These are phyloP conservation scores for Calliopum simillimum DNA, from an alignment of 2,888 invertebrate genomes.

Conservation along the genomic window DNA sequence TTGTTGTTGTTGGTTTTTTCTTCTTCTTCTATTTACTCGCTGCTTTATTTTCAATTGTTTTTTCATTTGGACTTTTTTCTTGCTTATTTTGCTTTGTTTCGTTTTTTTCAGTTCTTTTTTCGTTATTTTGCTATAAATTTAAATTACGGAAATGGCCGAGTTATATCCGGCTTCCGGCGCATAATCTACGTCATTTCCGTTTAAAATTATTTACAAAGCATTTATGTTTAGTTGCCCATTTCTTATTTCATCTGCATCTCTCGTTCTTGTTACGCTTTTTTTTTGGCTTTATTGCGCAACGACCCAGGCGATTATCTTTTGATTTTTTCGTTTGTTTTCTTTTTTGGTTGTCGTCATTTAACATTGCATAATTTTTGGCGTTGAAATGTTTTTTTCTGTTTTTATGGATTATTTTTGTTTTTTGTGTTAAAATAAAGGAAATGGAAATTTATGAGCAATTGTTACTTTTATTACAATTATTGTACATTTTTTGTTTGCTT, in stretches of 20 bases:
- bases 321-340: background rate
- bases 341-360: constrained; percentile 5
- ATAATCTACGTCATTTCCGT: constrained; percentile 57
- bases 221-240: background rate
- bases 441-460: constrained; percentile 31
- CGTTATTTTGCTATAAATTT: constrained; percentile 30
- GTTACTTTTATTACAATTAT: constrained; percentile 41
- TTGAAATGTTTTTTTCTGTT: constrained; percentile 6
- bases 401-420: no score
- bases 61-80: background rate
- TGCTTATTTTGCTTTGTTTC: background rate
- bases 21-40: background rate
- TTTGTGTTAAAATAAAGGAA: constrained; percentile 32
- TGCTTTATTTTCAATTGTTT: background rate
- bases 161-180: constrained; percentile 52
- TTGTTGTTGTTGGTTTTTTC: background rate
- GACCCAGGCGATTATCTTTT: constrained; percentile 1
- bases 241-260: background rate
- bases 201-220: constrained; percentile 55
- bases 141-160: constrained; percentile 43
- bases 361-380: constrained; percentile 40
- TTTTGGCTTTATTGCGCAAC: background rate
- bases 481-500: constrained; percentile 20
- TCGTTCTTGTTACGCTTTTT: background rate
- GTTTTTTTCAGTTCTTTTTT: constrained; percentile 1